phyloP scores from a whole-genome alignment of 2,113 vertebrate genomes.

The Caloenas nicobarica region DNA sequence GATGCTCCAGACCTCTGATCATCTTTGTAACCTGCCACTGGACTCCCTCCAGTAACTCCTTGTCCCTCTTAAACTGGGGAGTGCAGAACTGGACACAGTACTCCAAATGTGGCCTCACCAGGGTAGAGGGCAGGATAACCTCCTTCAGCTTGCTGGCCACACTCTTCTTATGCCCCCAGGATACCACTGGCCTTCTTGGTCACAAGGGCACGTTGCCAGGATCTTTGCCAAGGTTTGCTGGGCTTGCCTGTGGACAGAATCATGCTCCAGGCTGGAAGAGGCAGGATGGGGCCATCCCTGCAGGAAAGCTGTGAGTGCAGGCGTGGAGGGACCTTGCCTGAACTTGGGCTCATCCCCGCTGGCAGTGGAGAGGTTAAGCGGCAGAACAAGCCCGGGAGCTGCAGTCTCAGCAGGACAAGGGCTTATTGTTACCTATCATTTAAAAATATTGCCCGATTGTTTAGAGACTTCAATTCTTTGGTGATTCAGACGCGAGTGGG shows the following conservation, averaged over 20 bases:
- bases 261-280: neutral
- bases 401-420: neutral
- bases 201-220: too few species aligned
- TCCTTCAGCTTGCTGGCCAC: too few species aligned
- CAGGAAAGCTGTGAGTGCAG: neutral
- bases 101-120: too few species aligned
- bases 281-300: too few species aligned
- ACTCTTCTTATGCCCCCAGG: too few species aligned
- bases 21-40: too few species aligned
- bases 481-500: neutral
- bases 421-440: neutral
- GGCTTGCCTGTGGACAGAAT: neutral
- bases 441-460: constrained; percentile 39
- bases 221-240: neutral
- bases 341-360: neutral
- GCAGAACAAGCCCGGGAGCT: neutral
- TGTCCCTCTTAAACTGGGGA: too few species aligned
- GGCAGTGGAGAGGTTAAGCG: neutral
- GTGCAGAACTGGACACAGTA: too few species aligned
- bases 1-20: too few species aligned
- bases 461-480: neutral
- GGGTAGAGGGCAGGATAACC: too few species aligned
- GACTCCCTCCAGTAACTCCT: too few species aligned
- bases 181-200: too few species aligned
- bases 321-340: neutral